Percentiles rank a stretch among this genome's conserved stretches.
phyloP scores from a whole-genome alignment of 2,113 vertebrate genomes.

The Phaethornis superciliosus region DNA sequence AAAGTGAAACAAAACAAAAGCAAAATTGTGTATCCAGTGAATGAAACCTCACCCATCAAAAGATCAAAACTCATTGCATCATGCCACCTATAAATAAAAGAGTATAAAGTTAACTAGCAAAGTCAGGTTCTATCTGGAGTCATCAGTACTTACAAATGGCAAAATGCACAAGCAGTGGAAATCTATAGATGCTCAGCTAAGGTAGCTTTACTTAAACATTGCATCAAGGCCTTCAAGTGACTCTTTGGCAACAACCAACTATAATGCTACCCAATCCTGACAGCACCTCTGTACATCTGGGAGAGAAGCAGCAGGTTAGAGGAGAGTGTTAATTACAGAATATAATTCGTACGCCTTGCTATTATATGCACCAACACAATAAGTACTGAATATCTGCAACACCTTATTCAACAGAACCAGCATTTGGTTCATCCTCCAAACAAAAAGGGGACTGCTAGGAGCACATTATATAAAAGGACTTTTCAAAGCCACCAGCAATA shows the following conservation, averaged over 20 bases:
- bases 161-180: conserved; percentile 16
- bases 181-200: neutral
- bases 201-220: neutral
- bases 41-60: neutral
- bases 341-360: neutral
- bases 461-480: neutral
- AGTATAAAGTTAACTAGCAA: neutral
- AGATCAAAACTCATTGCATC: neutral
- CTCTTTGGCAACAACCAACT: conserved; percentile 16
- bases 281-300: neutral
- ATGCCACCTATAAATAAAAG: neutral
- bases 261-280: neutral
- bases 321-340: neutral
- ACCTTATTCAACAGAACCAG: neutral
- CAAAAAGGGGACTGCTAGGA: neutral
- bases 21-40: neutral
- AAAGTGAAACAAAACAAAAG: neutral
- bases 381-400: neutral
- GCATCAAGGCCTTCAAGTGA: neutral
- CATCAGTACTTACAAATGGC: conserved; percentile 19
- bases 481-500: neutral
- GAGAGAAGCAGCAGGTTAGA: neutral
- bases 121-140: neutral
- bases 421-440: neutral
- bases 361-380: neutral